Evolutionary conservation across 2,113 vertebrate species (phyloP).

Genomic region (Hypanus sabinus): DNA sequence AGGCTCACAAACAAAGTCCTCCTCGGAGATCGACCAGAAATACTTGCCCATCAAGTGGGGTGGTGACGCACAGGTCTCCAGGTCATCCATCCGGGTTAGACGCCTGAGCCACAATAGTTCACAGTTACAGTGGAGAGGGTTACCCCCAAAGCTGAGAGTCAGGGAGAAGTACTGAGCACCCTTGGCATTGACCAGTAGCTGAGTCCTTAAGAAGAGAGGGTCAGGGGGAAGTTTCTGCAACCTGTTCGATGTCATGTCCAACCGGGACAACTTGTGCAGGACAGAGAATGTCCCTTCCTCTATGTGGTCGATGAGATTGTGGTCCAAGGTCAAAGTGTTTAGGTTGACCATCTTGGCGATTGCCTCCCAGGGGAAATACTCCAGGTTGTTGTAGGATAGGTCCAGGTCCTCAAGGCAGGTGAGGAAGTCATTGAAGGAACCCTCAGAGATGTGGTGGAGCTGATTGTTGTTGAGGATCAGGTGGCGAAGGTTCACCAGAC

Average conservation of each 20-base stretch:
- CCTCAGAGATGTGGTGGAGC: slow-evolving; percentile 69
- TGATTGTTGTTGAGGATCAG: slow-evolving; percentile 91
- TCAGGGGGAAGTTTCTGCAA: slow-evolving; percentile 84
- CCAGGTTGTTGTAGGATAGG: slow-evolving; percentile 84
- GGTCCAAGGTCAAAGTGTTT: slow-evolving; percentile 82
- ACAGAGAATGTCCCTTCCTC: slow-evolving; percentile 75
- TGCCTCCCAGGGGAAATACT: slow-evolving; percentile 79
- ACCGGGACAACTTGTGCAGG: slow-evolving; percentile 74
- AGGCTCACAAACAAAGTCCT: slow-evolving; percentile 79
- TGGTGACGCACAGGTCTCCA: slow-evolving; percentile 85
- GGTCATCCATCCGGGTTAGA: slow-evolving; percentile 69
- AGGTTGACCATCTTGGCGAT: slow-evolving; percentile 82
- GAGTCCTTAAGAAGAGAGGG: slow-evolving; percentile 67
- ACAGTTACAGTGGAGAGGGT: slow-evolving; percentile 87
- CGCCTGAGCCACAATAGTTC: slow-evolving; percentile 84
- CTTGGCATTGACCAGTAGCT: slow-evolving; percentile 60
- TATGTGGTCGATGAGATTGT: slow-evolving; percentile 85
- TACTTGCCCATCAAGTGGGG: slow-evolving; percentile 81
- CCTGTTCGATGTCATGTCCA: slow-evolving; percentile 89
- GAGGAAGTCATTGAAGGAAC: slow-evolving; percentile 78
- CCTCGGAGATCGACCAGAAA: slow-evolving; percentile 88
- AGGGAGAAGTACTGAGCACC: slow-evolving; percentile 64
- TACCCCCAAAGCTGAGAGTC: slow-evolving; percentile 80
- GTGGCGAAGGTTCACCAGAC: slow-evolving; percentile 77
- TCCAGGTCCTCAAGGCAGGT: slow-evolving; percentile 87